These are phyloP conservation scores for Clinocottus analis DNA, from an alignment of 2,113 vertebrate genomes.

Conservation along the genomic window DNA sequence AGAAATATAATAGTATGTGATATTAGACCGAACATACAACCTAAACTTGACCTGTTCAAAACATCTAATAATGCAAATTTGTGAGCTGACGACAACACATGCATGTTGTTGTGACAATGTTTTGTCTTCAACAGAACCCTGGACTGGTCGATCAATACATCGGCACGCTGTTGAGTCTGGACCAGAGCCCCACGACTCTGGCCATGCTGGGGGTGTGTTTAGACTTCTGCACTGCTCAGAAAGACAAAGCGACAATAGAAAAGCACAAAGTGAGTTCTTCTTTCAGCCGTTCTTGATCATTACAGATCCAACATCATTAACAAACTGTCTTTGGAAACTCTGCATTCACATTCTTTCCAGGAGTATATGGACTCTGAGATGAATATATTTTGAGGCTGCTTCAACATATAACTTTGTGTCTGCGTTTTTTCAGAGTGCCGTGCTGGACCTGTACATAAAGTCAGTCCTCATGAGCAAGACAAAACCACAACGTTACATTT, in stretches of 20 bases:
- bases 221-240: slow-evolving; percentile 90
- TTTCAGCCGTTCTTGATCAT: neutral
- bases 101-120: neutral
- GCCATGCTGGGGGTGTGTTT: slow-evolving; percentile 89
- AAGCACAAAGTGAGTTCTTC: slow-evolving; percentile 86
- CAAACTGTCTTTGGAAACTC: neutral
- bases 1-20: too few relatives aligned
- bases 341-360: neutral
- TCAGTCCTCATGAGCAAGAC: slow-evolving; percentile 95
- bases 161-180: slow-evolving; percentile 87
- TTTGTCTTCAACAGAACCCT: slow-evolving; percentile 82
- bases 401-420: neutral
- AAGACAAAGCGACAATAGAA: slow-evolving; percentile 86
- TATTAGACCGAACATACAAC: neutral
- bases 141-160: slow-evolving; percentile 92
- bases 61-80: neutral
- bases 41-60: neutral
- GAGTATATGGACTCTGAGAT: neutral
- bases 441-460: slow-evolving; percentile 96
- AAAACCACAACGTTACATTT: slow-evolving; percentile 89
- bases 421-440: slow-evolving; percentile 80
- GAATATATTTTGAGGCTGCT: neutral
- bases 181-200: slow-evolving; percentile 86
- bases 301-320: neutral
- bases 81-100: neutral